Base-by-base conservation (phyloP, 2,797 vertebrate species). In the Manis pentadactyla region DNA sequence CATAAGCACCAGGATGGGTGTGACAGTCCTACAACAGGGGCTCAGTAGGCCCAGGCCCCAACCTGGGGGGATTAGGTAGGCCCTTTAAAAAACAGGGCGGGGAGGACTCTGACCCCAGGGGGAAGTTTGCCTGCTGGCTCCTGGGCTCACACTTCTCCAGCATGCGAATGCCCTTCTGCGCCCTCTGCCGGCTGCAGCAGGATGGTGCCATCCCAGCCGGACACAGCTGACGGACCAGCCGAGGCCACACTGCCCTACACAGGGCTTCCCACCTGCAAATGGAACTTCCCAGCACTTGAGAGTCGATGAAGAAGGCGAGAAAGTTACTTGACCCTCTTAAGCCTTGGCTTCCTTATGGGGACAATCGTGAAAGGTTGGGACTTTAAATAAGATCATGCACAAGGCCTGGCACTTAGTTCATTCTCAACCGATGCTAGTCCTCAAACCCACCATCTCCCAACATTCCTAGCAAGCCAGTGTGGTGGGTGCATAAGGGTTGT, bases 171-270 rank as follows among this genome's bases (percentile, higher is more conserved):
- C 66, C 64, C 49, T 82, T 21, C 42, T 0, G 2, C 1, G 17
- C 77, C 93, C 87, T 74, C 93, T 95, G 87, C 95, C 96, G 94
- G 61, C 53, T 57, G 9, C 37, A 11, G n/a, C 31, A 0, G 0
- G 6, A 29, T 23, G n/a, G 42, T 46, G 74, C 53, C 11, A 12
- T 4, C 79, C 73, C 23, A 5, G 7, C 21, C 8, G 69, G 68
- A 37, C 39, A 8, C 19, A 19, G 19, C 37, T 18, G 49, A 6
- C 23, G 2, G 29, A 49, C 9, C 18, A 17, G 42, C 25, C 37
- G 34, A 64, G 17, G 25, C 19, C 29, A 25, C n/a, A 3, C 27
- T 3, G 0, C 27, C 69, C 17, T 0, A 0, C 7, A 15, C 27
- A 4, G 31, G 0, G 18, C 51, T 69, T n/a, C 34, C 42, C 49